Evolutionary conservation across 1,140 invertebrate species (phyloP).

Genomic region (Drosophila pseudoobscura): DNA sequence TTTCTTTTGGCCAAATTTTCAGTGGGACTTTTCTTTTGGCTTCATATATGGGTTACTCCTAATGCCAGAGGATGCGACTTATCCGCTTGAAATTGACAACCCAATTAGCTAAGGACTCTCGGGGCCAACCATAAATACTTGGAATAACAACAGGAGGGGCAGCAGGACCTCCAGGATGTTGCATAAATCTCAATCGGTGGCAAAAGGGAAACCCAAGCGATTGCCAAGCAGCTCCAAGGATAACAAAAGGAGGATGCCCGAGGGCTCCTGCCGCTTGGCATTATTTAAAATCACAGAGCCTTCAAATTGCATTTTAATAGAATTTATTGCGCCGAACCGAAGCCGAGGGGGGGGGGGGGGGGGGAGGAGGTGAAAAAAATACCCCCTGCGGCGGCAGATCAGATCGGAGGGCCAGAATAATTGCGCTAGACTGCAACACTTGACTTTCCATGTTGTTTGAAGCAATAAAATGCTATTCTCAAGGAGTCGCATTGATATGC

Average conservation of each 20-base stretch:
- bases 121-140: constrained; percentile 52
- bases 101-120: constrained; percentile 52
- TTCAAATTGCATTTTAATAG: constrained; percentile 82
- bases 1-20: constrained; percentile 21
- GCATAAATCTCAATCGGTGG: constrained; percentile 65
- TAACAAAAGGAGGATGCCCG: constrained; percentile 49
- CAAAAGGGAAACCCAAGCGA: constrained; percentile 12
- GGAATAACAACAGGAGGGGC: constrained; percentile 32
- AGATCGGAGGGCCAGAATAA: constrained; percentile 40
- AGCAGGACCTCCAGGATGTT: constrained; percentile 29
- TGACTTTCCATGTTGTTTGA: constrained; percentile 77
- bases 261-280: constrained; percentile 50
- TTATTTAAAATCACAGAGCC: constrained; percentile 80
- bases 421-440: constrained; percentile 74
- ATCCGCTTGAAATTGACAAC: constrained; percentile 45
- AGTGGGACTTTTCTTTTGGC: constrained; percentile 16
- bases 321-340: constrained; percentile 75
- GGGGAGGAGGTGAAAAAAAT: not conserved
- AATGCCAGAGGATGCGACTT: too few species aligned
- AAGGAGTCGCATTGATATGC: constrained; percentile 60
- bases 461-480: constrained; percentile 75
- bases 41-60: constrained; percentile 7
- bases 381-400: constrained; percentile 7
- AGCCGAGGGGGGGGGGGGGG: constrained; percentile 22
- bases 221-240: constrained; percentile 44